Evolutionary conservation across 1,140 invertebrate species (phyloP).

Genomic region (Asbolus verrucosus): DNA sequence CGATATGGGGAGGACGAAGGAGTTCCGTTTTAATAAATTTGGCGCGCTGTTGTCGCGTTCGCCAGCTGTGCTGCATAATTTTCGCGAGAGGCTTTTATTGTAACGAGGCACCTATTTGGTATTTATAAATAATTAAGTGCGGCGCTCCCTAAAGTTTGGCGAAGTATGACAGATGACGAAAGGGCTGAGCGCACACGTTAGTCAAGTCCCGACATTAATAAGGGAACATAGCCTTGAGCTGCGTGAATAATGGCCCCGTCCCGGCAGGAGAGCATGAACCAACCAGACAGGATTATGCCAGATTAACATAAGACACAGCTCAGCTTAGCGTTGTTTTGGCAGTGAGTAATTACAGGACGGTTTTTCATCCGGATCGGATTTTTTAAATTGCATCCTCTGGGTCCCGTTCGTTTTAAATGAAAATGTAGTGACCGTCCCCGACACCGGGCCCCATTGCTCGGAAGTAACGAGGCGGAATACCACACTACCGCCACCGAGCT

Average conservation of each 20-base stretch:
- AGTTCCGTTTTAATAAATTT: constrained; percentile 25
- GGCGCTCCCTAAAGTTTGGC: constrained; percentile 45
- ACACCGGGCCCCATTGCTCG: too few relatives aligned
- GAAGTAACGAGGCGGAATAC: too few relatives aligned
- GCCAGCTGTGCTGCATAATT: constrained; percentile 32
- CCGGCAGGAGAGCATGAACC: constrained; percentile 61
- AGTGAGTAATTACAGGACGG: constrained; percentile 63
- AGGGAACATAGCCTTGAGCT: constrained; percentile 51
- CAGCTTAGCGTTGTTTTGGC: constrained; percentile 63
- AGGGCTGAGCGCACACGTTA: constrained; percentile 53
- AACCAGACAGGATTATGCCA: constrained; percentile 63
- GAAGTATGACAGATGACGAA: constrained; percentile 57
- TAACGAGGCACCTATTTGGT: constrained; percentile 38
- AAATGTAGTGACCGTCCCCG: constrained; percentile 50
- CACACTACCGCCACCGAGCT: too few relatives aligned
- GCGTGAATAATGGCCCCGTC: constrained; percentile 59
- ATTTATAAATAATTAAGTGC: constrained; percentile 39
- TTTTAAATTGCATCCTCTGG: constrained; percentile 62
- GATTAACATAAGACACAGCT: constrained; percentile 66
- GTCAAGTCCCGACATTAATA: constrained; percentile 57
- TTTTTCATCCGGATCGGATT: constrained; percentile 57
- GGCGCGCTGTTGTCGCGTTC: constrained; percentile 11
- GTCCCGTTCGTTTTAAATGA: constrained; percentile 62
- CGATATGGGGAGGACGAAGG: not conserved
- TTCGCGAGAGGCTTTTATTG: constrained; percentile 38